Evolutionary conservation across 2,888 invertebrate species (phyloP), one percentile per base, ranked within the genome.

Genomic region (Diplazon laetatorius): DNA sequence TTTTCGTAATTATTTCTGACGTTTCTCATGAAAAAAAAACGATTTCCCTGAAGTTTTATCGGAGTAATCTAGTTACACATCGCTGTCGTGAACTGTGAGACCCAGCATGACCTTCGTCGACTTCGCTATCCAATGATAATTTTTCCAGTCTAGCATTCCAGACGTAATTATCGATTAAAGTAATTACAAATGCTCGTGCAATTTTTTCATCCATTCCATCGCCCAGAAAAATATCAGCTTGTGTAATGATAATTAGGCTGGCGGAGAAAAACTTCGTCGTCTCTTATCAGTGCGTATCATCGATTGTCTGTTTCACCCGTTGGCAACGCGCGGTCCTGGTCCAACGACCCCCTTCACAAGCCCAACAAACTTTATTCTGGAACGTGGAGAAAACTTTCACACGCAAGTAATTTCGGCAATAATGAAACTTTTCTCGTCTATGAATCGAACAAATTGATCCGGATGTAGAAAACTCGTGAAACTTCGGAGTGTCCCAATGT

Each of bases 401-500:
- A 30, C 60, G 52, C 57, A n/a, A 30, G 39, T 62, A 75, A 75
- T 71, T 70, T 57, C 62, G 73, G 55, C 48, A 50, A 62, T 62
- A 59, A 74, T 70, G 16, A 25, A 18, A 48, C 48, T 48, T 71
- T 62, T 59, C 39, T n/a, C 44, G 68, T 22, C 70, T 78, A 62
- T 75, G 75, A 78, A 75, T 75, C 71, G 71, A 66, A 71, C 52
- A 42, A 75, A 71, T 78, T 78, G 75, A 78, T 78, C 75, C 71
- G 14, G 63, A 50, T 39, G 52, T 69, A 62, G 22, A 55, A 66
- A 2, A 30, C 9, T 44, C 39, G 52, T 5, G 48, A 39, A 25
- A 12, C 12, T 22, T 60, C 22, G 35, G 37, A 44, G 44, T 63
- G 46, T 52, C 66, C n/a, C 30, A 50, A 70, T 55, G 60, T 70